These are phyloP conservation scores for Marronus borbonicus DNA, from an alignment of 2,888 invertebrate genomes.

Conservation along the genomic window DNA sequence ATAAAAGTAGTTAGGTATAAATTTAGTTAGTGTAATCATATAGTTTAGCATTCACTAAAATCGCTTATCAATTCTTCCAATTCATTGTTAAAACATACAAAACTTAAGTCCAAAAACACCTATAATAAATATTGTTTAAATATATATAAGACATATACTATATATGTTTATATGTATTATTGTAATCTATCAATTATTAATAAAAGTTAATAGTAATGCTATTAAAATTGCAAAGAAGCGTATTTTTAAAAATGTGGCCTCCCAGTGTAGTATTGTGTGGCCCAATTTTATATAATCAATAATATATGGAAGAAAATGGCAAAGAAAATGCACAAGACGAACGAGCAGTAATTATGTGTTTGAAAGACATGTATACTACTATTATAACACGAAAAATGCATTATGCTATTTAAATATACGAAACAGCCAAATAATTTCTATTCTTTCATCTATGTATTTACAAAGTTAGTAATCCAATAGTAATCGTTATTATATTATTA, in stretches of 20 bases:
- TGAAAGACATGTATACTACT: not conserved
- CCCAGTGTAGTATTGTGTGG: constrained; percentile 16
- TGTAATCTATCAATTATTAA: constrained; percentile 43
- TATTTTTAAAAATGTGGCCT: constrained; percentile 22
- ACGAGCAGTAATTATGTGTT: not conserved
- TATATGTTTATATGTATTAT: constrained; percentile 49
- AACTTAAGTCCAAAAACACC: constrained; percentile 41
- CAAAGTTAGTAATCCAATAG: constrained; percentile 29
- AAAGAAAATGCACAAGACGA: constrained; percentile 6
- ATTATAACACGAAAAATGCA: constrained; percentile 8
- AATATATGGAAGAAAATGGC: not conserved
- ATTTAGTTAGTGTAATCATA: not conserved
- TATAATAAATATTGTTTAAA: constrained; percentile 13
- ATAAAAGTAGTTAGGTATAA: not conserved
- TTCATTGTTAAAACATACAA: constrained; percentile 37
- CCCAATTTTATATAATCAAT: constrained; percentile 22
- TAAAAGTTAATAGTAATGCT: constrained; percentile 17
- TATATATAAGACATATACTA: constrained; percentile 24
- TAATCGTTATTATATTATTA: constrained; percentile 26
- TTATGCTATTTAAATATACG: constrained; percentile 35
- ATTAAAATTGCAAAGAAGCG: constrained; percentile 34
- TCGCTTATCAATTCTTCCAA: not conserved
- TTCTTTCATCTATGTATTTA: constrained; percentile 20
- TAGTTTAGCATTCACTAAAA: not conserved
- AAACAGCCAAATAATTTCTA: constrained; percentile 37